Base-by-base conservation (phyloP, 2,797 vertebrate species). In the Trachops cirrhosus region DNA sequence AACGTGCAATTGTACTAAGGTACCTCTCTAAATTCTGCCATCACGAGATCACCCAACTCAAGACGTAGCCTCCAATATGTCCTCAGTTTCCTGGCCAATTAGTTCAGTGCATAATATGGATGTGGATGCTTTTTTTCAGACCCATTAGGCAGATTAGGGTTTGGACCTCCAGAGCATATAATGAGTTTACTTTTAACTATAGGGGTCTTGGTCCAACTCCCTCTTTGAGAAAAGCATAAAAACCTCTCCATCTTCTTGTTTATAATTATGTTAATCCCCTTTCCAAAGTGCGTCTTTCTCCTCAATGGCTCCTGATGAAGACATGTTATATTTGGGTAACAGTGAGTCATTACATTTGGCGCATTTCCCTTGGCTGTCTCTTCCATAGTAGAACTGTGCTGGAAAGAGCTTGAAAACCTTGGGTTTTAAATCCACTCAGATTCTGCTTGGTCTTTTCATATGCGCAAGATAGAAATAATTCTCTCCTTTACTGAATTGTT, bases 181-280 rank as follows among this genome's bases (percentile, higher is more conserved):
- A 92, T 85, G 57, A 82, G 26, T 87, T 95, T 89, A 54, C 22
- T 29, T 96, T 52, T 95, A 93, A 93, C 50, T 94, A 15, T 14
- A 90, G 71, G 29, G 50, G 2, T 86, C 14, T 39, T 18, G 15
- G 4, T 96, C 70, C 52, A 92, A 59, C 26, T 94, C 22, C 46
- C 52, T 54, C 75, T 32, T 89, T 73, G 83, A 86, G 41, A 86
- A 95, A 80, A 22, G 12, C 82, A 67, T 86, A 75, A 54, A 89
- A 90, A 1, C 68, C 70, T 89, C 62, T 90, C 19, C 39, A 79
- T 90, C 15, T 8, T 92, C 52, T 83, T 91, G 74, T 37, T 95
- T 93, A 86, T 92, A 93, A 92, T 84, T 75, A 89, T 80, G 71
- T 64, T 90, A 96, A 94, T 92, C 70, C 54, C 11, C 52, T 92